Percentiles rank a stretch among this genome's conserved stretches.
Evolutionary conservation across 2,797 vertebrate species (phyloP).

Genomic region (Kryptopterus vitreolus): DNA sequence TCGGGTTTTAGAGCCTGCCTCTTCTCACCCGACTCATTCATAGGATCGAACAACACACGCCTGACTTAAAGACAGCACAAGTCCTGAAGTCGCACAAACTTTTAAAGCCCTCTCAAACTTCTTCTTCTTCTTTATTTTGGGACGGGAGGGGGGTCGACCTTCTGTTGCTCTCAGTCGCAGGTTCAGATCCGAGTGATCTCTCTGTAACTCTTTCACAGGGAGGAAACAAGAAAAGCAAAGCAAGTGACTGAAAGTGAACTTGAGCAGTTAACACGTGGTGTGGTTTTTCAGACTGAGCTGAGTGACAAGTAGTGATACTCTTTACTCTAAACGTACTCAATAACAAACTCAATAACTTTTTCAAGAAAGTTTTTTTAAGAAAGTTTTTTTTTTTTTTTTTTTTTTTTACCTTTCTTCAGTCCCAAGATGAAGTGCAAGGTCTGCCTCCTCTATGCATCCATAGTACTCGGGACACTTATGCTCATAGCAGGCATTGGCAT

Average conservation of each 20-base stretch:
- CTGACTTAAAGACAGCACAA: background rate
- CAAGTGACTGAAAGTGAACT: slow-evolving; percentile 13
- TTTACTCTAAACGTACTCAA: too few relatives aligned
- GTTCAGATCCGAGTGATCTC: background rate
- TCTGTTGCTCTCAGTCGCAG: too few relatives aligned
- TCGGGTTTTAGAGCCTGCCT: background rate
- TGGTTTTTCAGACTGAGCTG: background rate
- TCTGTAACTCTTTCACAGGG: background rate
- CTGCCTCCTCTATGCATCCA: background rate
- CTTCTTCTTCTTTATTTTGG: background rate
- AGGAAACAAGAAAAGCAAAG: background rate
- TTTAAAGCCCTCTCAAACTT: background rate
- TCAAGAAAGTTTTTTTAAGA: too few relatives aligned
- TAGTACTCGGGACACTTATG: slow-evolving; percentile 14
- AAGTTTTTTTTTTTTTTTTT: background rate
- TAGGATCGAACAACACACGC: background rate
- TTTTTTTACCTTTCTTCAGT: background rate
- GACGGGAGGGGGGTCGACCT: too few relatives aligned
- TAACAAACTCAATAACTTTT: too few relatives aligned
- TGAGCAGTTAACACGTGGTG: background rate
- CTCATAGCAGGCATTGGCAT: slow-evolving; percentile 46
- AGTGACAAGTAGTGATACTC: background rate
- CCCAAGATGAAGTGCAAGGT: slow-evolving; percentile 30
- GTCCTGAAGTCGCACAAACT: slow-evolving; percentile 12
- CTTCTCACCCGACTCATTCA: slow-evolving; percentile 19